Evolutionary conservation across 1,140 invertebrate species (phyloP).

Genomic region (Pomacea maculata): DNA sequence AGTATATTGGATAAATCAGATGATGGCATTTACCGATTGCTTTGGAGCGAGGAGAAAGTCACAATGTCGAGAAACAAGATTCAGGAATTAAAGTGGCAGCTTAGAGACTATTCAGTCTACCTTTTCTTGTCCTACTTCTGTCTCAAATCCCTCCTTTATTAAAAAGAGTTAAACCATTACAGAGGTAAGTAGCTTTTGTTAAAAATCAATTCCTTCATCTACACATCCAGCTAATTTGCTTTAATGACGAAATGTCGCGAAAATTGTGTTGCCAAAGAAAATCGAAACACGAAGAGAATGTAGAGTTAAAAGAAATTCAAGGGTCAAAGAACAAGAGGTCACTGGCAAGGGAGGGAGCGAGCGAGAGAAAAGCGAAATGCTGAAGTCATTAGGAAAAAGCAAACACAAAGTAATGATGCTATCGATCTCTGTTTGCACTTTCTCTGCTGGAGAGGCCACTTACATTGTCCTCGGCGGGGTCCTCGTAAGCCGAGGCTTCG

Average conservation of each 20-base stretch:
- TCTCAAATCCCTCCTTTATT: too few species aligned
- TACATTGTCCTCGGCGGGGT: slow-evolving; percentile 62
- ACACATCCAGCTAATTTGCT: too few species aligned
- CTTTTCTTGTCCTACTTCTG: too few species aligned
- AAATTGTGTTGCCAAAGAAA: not conserved
- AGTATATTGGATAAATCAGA: too few species aligned
- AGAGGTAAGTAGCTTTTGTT: too few species aligned
- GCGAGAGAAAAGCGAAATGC: not conserved
- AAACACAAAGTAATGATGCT: not conserved
- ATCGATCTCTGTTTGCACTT: not conserved
- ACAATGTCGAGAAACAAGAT: too few species aligned
- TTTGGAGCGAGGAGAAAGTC: too few species aligned
- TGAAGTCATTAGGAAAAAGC: not conserved
- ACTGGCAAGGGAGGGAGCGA: not conserved
- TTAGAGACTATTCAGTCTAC: too few species aligned
- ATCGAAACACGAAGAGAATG: not conserved
- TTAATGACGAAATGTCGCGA: not conserved
- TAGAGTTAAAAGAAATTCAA: not conserved
- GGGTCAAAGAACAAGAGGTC: not conserved
- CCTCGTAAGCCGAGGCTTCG: slow-evolving; percentile 72
- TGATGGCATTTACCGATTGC: too few species aligned
- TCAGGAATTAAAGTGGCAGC: too few species aligned
- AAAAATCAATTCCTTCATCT: too few species aligned
- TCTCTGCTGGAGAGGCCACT: slow-evolving; percentile 25
- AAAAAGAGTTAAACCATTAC: too few species aligned